Evolutionary conservation across 92 coral and sea anemone genomes (phyloP).

Genomic region (Porites rus): DNA sequence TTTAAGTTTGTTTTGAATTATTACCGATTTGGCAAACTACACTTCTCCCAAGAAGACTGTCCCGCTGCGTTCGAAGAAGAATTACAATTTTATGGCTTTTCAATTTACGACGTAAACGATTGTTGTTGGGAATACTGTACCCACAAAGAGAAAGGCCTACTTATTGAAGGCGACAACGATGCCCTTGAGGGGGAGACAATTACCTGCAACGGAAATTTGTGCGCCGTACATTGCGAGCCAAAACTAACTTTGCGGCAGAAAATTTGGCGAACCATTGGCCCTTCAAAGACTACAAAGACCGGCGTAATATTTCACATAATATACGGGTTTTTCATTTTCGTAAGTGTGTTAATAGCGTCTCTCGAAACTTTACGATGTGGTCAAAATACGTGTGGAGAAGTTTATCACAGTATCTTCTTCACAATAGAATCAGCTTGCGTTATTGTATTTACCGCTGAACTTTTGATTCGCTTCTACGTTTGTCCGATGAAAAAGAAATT

Average conservation of each 20-base stretch:
- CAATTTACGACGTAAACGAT: conserved; percentile 88
- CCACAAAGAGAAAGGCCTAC: conserved; percentile 73
- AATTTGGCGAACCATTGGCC: conserved; percentile 91
- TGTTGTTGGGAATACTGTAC: conserved; percentile 94
- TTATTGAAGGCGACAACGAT: conserved; percentile 75
- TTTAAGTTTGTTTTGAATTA: conserved; percentile 94
- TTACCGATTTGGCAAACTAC: conserved; percentile 92
- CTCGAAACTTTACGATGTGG: conserved; percentile 83
- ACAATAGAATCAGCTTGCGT: conserved; percentile 83
- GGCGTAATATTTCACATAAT: conserved; percentile 86
- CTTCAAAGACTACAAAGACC: conserved; percentile 84
- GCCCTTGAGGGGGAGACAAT: conserved; percentile 70
- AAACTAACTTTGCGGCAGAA: conserved; percentile 79
- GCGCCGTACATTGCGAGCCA: conserved; percentile 79
- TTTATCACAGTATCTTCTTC: conserved; percentile 62
- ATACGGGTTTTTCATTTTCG: conserved; percentile 84
- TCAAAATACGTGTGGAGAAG: conserved; percentile 74
- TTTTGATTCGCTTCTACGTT: conserved; percentile 76
- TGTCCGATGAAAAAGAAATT: conserved; percentile 83
- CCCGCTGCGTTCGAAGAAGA: conserved; percentile 96
- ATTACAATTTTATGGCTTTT: conserved; percentile 91
- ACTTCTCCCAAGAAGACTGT: conserved; percentile 93
- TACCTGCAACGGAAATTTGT: conserved; percentile 59
- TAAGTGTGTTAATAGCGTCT: conserved; percentile 82
- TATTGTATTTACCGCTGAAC: conserved; percentile 77